Percentiles rank a stretch among this genome's conserved stretches.
Evolutionary conservation across 1,140 invertebrate genomes (phyloP).

Genomic region (Caligus rogercresseyi): DNA sequence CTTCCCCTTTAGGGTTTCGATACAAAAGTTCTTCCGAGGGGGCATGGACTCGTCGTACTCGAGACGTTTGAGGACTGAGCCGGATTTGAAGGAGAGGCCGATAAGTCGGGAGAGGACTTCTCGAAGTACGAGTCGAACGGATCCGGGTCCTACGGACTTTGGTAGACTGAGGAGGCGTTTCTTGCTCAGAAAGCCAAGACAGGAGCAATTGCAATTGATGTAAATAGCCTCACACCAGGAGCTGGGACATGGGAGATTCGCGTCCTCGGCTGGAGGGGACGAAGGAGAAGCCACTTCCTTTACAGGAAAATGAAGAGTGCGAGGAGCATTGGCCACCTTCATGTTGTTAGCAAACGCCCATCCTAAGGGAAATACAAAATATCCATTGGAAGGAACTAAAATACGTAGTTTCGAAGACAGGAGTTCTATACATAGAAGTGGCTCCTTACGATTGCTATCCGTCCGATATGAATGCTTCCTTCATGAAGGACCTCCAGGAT

Average conservation of each 20-base stretch:
- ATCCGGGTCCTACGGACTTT: conserved; percentile 12
- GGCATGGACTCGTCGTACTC: neutral
- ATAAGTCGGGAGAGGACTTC: conserved; percentile 9
- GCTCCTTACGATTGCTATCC: neutral
- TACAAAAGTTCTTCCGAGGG: neutral
- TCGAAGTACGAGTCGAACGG: conserved; percentile 13
- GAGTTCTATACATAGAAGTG: neutral
- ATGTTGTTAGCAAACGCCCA: conserved; percentile 2
- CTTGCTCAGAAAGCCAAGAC: neutral
- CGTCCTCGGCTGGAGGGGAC: no score
- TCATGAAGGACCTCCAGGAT: neutral
- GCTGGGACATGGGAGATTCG: no score
- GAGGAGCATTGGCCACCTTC: neutral
- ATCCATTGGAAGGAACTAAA: neutral
- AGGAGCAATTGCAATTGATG: conserved; percentile 15
- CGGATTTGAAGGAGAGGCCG: conserved; percentile 14
- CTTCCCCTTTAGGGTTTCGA: conserved; percentile 13
- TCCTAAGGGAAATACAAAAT: neutral
- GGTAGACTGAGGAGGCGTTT: neutral
- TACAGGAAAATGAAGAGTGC: no score
- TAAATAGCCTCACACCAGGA: conserved; percentile 17
- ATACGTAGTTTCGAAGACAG: neutral
- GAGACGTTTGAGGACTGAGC: conserved; percentile 9
- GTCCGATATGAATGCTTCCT: neutral
- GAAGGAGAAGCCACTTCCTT: no score